Conservation (phyloP, 2,113 vertebrate species). For the Pluvianellus socialis region DNA sequence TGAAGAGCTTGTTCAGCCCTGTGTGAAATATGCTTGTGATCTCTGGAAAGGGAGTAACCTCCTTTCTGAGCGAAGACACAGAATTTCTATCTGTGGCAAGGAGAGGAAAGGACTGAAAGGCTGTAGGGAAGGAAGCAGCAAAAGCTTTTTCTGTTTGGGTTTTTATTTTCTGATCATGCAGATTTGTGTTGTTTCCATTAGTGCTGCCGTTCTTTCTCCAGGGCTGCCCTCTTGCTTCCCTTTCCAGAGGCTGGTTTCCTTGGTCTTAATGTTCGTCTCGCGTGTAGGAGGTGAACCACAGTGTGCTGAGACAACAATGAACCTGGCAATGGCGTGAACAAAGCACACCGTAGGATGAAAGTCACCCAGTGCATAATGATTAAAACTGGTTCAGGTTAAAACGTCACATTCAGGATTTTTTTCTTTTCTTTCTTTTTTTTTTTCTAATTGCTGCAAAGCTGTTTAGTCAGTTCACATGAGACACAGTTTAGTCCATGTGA, state of each 20-base stretch:
- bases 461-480: not conserved
- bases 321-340: not conserved
- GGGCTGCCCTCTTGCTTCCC: not conserved
- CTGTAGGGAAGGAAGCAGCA: not conserved
- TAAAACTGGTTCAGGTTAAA: not conserved
- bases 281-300: not conserved
- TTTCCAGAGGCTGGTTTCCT: not conserved
- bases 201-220: not conserved
- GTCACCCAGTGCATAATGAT: not conserved
- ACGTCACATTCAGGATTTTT: not conserved
- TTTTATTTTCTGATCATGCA: not conserved
- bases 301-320: not conserved
- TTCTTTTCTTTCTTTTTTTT: not conserved
- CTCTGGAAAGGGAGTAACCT: not conserved
- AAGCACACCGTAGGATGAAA: not conserved
- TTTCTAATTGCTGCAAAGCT: not conserved
- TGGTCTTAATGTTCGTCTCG: not conserved
- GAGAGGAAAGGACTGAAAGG: not conserved
- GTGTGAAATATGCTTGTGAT: not conserved
- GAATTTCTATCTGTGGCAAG: not conserved
- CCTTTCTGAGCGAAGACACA: not conserved
- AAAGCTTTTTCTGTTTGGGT: not conserved
- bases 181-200: not conserved
- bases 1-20: not conserved
- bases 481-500: not conserved